Conservation (phyloP, 2,113 vertebrate genomes). For the Procavia capensis region DNA sequence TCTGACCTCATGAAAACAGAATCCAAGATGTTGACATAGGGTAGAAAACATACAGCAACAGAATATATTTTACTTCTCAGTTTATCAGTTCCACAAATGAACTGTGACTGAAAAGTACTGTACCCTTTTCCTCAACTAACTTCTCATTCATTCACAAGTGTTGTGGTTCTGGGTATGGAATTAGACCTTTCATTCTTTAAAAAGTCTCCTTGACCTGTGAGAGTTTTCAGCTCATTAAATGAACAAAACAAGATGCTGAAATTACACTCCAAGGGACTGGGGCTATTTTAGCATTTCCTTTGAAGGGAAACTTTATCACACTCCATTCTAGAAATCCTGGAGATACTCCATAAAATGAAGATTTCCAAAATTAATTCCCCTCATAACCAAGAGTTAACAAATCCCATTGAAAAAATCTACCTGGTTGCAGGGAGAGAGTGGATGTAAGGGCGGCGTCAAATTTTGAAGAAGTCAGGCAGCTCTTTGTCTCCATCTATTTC, state of each 20-base stretch:
- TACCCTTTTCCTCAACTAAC: constrained; percentile 88
- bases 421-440: neutral
- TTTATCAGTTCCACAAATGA: constrained; percentile 83
- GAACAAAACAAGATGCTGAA: constrained; percentile 81
- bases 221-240: constrained; percentile 85
- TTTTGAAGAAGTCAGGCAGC: constrained; percentile 50
- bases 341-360: constrained; percentile 69
- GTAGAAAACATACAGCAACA: constrained; percentile 80
- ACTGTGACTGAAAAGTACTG: constrained; percentile 82
- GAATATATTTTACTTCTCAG: constrained; percentile 80
- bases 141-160: constrained; percentile 90
- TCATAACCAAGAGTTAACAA: constrained; percentile 69
- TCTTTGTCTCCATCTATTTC: neutral
- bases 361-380: constrained; percentile 79
- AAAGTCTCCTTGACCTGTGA: constrained; percentile 82
- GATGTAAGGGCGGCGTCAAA: neutral
- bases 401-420: constrained; percentile 75
- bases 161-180: constrained; percentile 84
- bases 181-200: constrained; percentile 87
- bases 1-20: constrained; percentile 73
- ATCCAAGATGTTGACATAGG: constrained; percentile 77
- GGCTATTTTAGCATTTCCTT: constrained; percentile 78
- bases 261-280: constrained; percentile 80
- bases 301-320: constrained; percentile 83
- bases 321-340: constrained; percentile 73